phyloP scores from a whole-genome alignment of 2,888 invertebrate genomes.

The Pseudococcus viburni region DNA sequence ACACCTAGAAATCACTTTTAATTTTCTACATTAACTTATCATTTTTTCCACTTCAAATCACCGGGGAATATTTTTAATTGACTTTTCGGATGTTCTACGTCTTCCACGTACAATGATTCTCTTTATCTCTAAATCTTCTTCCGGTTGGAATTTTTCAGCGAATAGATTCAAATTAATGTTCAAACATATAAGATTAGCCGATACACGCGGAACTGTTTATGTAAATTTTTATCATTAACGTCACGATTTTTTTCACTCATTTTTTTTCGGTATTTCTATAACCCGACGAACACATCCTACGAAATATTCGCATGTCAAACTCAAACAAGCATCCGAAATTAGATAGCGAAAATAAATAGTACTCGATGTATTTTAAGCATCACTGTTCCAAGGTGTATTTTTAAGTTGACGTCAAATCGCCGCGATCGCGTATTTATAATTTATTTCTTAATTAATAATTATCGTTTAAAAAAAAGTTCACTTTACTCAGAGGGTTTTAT shows the following conservation, averaged over 20 bases:
- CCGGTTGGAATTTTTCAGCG: constrained; percentile 36
- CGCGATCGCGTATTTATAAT: constrained; percentile 52
- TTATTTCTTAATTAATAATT: constrained; percentile 57
- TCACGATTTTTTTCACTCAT: neutral
- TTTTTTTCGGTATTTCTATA: neutral
- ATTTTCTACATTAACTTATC: no score
- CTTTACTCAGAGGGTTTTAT: neutral
- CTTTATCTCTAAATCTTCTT: neutral
- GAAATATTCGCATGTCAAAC: neutral
- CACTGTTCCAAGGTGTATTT: constrained; percentile 24
- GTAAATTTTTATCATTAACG: constrained; percentile 39
- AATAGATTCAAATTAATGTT: constrained; percentile 43
- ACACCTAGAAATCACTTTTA: no score
- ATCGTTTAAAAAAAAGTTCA: constrained; percentile 35
- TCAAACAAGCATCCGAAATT: neutral
- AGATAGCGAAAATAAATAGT: neutral
- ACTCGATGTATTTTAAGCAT: constrained; percentile 1
- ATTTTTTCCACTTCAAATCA: no score
- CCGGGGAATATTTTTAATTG: neutral
- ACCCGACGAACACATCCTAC: neutral
- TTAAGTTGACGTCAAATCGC: constrained; percentile 53
- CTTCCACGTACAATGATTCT: neutral
- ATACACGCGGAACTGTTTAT: constrained; percentile 41
- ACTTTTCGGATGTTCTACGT: neutral
- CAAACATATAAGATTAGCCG: constrained; percentile 9